Evolutionary conservation across 2,888 invertebrate genomes (phyloP).

Genomic region (Hydrotaea diabolus): DNA sequence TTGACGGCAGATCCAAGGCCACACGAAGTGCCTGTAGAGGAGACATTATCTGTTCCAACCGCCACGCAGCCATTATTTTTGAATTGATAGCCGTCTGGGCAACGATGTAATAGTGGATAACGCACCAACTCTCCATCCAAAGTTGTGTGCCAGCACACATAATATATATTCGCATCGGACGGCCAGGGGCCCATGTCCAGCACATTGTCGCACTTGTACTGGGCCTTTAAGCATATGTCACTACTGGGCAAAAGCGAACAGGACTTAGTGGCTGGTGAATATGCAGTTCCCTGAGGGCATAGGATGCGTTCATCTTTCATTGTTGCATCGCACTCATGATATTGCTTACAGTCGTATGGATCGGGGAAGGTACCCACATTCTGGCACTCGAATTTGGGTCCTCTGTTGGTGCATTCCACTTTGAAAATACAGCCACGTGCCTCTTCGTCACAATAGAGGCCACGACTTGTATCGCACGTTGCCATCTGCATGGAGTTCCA

Average conservation of each 20-base stretch:
- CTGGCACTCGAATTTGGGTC: conserved; percentile 73
- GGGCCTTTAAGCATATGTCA: conserved; percentile 70
- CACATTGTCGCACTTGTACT: conserved; percentile 72
- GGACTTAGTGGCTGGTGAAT: conserved; percentile 70
- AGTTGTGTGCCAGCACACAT: conserved; percentile 71
- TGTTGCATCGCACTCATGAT: conserved; percentile 74
- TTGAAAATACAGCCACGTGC: conserved; percentile 55
- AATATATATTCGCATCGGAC: conserved; percentile 73
- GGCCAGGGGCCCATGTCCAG: conserved; percentile 74
- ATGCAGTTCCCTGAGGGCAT: conserved; percentile 73
- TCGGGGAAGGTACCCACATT: conserved; percentile 74
- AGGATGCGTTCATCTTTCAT: conserved; percentile 70
- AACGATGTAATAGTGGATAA: conserved; percentile 75
- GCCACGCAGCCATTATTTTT: conserved; percentile 67
- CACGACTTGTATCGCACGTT: conserved; percentile 69
- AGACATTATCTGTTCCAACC: neutral
- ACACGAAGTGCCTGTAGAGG: conserved; percentile 42
- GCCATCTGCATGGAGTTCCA: conserved; percentile 72
- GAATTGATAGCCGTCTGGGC: conserved; percentile 71
- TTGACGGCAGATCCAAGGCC: conserved; percentile 20
- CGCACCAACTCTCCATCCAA: conserved; percentile 52
- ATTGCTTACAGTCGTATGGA: conserved; percentile 77
- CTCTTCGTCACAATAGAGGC: conserved; percentile 73
- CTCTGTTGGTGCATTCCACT: conserved; percentile 59
- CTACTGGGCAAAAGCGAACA: conserved; percentile 71